Evolutionary conservation across 2,797 vertebrate genomes (phyloP).

Genomic region (Lagocephalus sceleratus): DNA sequence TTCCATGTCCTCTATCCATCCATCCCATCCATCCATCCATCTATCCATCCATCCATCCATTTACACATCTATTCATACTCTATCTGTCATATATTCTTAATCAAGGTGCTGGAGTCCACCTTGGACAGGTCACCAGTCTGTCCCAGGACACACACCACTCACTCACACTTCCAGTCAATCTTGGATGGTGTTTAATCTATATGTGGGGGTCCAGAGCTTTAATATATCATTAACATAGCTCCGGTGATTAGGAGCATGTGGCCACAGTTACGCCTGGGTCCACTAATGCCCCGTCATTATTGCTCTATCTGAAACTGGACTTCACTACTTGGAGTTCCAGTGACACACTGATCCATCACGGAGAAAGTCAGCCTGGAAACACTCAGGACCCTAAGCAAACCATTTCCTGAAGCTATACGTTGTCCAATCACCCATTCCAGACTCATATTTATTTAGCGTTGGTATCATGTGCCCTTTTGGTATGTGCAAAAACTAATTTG

Average conservation of each 20-base stretch:
- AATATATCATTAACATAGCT: conserved; percentile 27
- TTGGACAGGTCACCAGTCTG: no score
- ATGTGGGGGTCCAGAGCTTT: conserved; percentile 44
- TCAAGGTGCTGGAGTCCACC: no score
- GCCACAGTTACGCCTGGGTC: conserved; percentile 40
- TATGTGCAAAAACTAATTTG: conserved; percentile 51
- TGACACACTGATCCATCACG: conserved; percentile 60
- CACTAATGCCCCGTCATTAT: conserved; percentile 48
- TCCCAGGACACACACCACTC: background rate
- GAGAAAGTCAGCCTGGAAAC: conserved; percentile 64
- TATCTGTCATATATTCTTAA: no score
- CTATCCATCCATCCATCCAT: no score
- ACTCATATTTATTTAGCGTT: conserved; percentile 67
- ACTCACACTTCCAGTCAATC: conserved; percentile 4
- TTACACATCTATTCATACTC: no score
- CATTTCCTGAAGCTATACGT: conserved; percentile 59
- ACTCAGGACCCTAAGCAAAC: conserved; percentile 63
- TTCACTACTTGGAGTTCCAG: conserved; percentile 54
- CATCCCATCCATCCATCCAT: background rate
- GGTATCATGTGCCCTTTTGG: conserved; percentile 44
- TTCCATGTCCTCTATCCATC: conserved; percentile 16
- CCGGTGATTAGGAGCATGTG: conserved; percentile 56
- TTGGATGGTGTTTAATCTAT: conserved; percentile 8
- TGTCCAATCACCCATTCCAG: conserved; percentile 47
- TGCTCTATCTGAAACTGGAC: conserved; percentile 50